Percentiles rank a stretch among this genome's conserved stretches.
Evolutionary conservation across 2,113 vertebrate genomes (phyloP).

Genomic region (Nannospalax galili): DNA sequence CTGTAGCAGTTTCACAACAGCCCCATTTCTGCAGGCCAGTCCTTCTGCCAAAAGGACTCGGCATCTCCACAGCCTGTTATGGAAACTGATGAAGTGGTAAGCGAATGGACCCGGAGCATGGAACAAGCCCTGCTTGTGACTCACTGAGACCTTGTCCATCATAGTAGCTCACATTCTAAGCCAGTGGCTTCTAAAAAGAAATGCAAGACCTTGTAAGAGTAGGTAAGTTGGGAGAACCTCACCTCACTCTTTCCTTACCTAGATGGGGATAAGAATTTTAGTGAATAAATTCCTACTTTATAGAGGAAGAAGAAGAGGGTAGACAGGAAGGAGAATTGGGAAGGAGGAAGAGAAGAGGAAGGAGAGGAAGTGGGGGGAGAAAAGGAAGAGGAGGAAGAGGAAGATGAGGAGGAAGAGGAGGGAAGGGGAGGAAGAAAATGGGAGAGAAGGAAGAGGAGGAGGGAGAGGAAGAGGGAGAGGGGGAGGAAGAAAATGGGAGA

Average conservation of each 20-base stretch:
- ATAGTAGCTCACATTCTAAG: constrained; percentile 53
- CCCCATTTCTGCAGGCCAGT: constrained; percentile 77
- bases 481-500: no score
- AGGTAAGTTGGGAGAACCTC: neutral
- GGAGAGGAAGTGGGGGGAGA: neutral
- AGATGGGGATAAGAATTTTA: neutral
- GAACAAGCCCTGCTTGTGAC: neutral
- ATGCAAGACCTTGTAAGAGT: neutral
- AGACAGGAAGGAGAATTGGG: neutral
- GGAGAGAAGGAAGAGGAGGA: neutral
- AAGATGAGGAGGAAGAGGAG: neutral
- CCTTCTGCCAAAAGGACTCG: neutral
- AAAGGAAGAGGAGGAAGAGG: no score
- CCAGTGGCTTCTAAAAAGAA: constrained; percentile 62
- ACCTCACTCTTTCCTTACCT: neutral
- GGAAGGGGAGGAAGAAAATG: neutral
- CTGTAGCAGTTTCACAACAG: constrained; percentile 56
- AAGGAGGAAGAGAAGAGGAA: neutral
- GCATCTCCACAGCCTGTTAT: constrained; percentile 5
- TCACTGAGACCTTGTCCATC: constrained; percentile 27
- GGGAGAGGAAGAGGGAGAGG: neutral
- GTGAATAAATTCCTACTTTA: constrained; percentile 2
- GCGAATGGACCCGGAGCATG: neutral
- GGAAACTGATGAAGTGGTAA: neutral
- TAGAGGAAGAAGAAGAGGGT: neutral